A percentile compares a stretch with the other conserved stretches of the same genome.
Evolutionary conservation across 2,113 vertebrate genomes (phyloP).

Genomic region (Xenus cinereus): DNA sequence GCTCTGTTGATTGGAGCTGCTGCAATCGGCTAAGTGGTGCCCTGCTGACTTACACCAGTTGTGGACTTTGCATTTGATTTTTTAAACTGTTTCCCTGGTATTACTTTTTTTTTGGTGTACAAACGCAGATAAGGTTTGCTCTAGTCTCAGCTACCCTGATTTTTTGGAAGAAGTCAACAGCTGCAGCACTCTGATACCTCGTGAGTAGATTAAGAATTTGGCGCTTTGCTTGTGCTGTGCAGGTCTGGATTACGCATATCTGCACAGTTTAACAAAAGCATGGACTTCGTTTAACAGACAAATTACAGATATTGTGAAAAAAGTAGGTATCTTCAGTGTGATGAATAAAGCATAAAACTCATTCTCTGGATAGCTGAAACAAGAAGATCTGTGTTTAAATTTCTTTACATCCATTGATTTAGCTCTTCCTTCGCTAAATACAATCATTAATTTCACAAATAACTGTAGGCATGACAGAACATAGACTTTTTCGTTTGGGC

Average conservation of each 20-base stretch:
- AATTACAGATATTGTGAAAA: background rate
- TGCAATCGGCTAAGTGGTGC: background rate
- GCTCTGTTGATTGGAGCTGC: background rate
- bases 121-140: background rate
- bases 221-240: background rate
- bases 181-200: background rate
- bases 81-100: background rate
- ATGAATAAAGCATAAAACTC: background rate
- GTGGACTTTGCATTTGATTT: background rate
- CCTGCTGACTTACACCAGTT: background rate
- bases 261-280: background rate
- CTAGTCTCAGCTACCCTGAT: background rate
- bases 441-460: background rate
- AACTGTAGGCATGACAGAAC: constrained; percentile 36
- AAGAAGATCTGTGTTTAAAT: background rate
- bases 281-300: background rate
- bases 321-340: background rate
- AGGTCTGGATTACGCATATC: background rate
- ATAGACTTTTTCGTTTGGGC: constrained; percentile 22
- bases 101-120: background rate
- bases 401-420: background rate
- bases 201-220: background rate
- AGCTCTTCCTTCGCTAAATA: background rate
- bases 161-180: background rate
- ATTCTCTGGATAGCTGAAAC: background rate